Percentiles rank a stretch among this genome's conserved stretches.
Evolutionary conservation across 2,888 invertebrate genomes (phyloP).

Genomic region (Diabrotica balteata): DNA sequence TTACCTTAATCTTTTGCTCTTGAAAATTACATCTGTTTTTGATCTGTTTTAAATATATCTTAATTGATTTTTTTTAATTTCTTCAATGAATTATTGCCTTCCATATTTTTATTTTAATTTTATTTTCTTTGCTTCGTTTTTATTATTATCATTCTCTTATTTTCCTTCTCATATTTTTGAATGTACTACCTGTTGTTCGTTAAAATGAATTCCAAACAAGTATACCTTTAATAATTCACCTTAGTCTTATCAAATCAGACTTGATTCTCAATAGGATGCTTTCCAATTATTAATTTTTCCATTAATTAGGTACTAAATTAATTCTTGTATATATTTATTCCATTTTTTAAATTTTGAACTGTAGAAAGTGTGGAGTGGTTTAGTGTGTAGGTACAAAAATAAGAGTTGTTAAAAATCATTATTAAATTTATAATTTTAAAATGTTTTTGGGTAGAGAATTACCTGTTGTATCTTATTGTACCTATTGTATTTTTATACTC

Average conservation of each 20-base stretch:
- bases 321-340: constrained; percentile 21
- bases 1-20: too few relatives aligned
- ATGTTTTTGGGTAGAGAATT: constrained; percentile 28
- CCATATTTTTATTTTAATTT: too few relatives aligned
- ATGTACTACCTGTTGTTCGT: too few relatives aligned
- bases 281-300: background rate
- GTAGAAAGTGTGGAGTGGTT: constrained; percentile 13
- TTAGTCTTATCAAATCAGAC: background rate
- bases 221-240: background rate
- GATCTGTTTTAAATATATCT: too few relatives aligned
- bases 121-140: too few relatives aligned
- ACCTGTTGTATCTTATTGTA: constrained; percentile 38
- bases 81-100: too few relatives aligned
- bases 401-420: constrained; percentile 27
- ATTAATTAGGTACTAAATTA: constrained; percentile 20
- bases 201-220: too few relatives aligned
- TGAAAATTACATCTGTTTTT: too few relatives aligned
- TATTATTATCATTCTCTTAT: too few relatives aligned
- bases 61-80: too few relatives aligned
- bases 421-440: constrained; percentile 30
- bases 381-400: constrained; percentile 18
- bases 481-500: constrained; percentile 46
- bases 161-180: too few relatives aligned
- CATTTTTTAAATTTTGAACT: constrained; percentile 18
- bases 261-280: background rate